phyloP scores from a whole-genome alignment of 1,140 invertebrate genomes.

The Hormaphis cornu region DNA sequence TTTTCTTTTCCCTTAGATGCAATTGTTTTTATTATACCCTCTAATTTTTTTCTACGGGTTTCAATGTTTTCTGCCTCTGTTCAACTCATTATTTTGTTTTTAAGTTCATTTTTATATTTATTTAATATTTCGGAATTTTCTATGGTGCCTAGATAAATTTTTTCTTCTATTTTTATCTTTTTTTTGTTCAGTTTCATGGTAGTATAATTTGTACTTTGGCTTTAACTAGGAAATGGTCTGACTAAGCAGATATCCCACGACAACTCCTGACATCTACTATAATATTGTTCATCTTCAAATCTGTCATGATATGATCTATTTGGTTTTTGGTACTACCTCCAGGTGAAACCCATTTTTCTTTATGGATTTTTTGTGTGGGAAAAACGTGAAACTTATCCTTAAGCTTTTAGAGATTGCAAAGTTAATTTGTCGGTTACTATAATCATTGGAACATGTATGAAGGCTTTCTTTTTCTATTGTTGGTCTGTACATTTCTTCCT shows the following conservation, averaged over 20 bases:
- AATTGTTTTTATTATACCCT: too few relatives aligned
- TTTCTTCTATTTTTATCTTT: background rate
- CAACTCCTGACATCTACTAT: constrained; percentile 26
- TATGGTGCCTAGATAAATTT: too few relatives aligned
- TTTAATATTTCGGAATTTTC: too few relatives aligned
- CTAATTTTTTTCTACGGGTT: too few relatives aligned
- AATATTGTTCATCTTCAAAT: background rate
- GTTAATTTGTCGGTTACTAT: constrained; percentile 30
- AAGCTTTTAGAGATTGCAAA: constrained; percentile 38
- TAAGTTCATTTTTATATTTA: too few relatives aligned
- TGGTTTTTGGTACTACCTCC: constrained; percentile 34
- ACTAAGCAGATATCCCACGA: constrained; percentile 27
- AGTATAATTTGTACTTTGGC: background rate
- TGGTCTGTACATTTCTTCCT: background rate
- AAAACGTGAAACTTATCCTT: constrained; percentile 33
- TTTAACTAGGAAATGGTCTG: constrained; percentile 30
- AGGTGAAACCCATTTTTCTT: constrained; percentile 12
- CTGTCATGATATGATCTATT: constrained; percentile 36
- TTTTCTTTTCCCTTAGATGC: too few relatives aligned
- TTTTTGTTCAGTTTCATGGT: background rate
- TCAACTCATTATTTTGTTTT: too few relatives aligned
- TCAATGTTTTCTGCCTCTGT: too few relatives aligned
- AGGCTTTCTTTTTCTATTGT: constrained; percentile 33
- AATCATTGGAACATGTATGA: constrained; percentile 27
- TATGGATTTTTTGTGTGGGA: background rate